Percentiles rank a stretch among this genome's conserved stretches.
These are phyloP conservation scores for Hylia prasina DNA, from an alignment of 2,113 vertebrate species.

Conservation along the genomic window DNA sequence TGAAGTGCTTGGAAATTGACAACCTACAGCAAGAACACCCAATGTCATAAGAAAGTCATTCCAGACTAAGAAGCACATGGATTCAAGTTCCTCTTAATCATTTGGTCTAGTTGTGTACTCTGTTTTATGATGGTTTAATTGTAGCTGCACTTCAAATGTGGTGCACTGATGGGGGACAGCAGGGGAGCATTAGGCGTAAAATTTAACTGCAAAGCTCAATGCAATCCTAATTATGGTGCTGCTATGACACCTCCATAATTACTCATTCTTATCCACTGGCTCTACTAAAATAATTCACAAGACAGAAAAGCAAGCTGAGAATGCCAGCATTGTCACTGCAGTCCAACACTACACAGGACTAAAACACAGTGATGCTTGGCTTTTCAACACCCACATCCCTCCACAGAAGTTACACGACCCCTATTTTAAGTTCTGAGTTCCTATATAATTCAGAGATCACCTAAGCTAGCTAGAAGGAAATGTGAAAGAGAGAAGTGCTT, in stretches of 20 bases:
- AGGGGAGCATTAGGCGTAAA: conserved; percentile 62
- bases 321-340: conserved; percentile 3
- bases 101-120: conserved; percentile 52
- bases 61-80: not conserved
- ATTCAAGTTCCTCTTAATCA: conserved; percentile 45
- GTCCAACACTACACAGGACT: not conserved
- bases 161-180: conserved; percentile 53
- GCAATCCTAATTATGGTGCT: conserved; percentile 63
- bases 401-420: not conserved
- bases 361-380: not conserved
- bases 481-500: not conserved
- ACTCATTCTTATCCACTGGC: conserved; percentile 60
- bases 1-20: not conserved
- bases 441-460: not conserved
- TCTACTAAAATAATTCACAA: conserved; percentile 52
- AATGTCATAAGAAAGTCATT: conserved; percentile 46
- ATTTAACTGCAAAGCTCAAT: conserved; percentile 64
- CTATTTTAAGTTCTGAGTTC: not conserved
- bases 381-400: not conserved
- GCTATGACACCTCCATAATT: conserved; percentile 64
- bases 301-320: conserved; percentile 47
- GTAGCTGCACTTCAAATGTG: conserved; percentile 55
- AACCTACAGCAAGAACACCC: not conserved
- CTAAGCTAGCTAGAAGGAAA: not conserved
- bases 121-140: conserved; percentile 63